These are phyloP conservation scores for Eudasyphora cyanicolor DNA, from an alignment of 2,888 invertebrate genomes.

Conservation along the genomic window DNA sequence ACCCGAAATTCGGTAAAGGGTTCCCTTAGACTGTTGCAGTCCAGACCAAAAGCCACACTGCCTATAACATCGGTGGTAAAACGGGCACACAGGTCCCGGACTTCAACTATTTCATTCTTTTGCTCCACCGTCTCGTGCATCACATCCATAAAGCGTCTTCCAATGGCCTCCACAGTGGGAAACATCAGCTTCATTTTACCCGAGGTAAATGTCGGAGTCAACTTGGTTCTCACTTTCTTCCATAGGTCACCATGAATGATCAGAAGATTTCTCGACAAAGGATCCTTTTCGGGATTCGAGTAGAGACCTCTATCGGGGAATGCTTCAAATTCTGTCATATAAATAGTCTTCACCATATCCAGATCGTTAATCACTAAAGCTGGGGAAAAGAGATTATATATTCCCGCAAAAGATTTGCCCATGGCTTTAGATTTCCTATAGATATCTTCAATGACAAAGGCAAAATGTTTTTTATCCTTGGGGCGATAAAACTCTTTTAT, in stretches of 20 bases:
- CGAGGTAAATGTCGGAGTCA: conserved; percentile 80
- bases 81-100: conserved; percentile 77
- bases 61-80: conserved; percentile 81
- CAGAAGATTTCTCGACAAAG: conserved; percentile 76
- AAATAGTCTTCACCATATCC: conserved; percentile 50
- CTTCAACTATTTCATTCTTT: conserved; percentile 70
- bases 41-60: conserved; percentile 79
- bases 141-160: conserved; percentile 62
- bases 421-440: background rate
- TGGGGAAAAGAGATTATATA: background rate
- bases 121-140: conserved; percentile 58
- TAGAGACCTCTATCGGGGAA: conserved; percentile 69
- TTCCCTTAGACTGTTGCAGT: conserved; percentile 78
- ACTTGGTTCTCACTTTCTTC: conserved; percentile 77
- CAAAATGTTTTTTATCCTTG: conserved; percentile 9
- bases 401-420: conserved; percentile 3
- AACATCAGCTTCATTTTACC: conserved; percentile 81
- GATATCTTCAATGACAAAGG: conserved; percentile 2
- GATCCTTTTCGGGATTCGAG: conserved; percentile 76
- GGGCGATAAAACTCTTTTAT: background rate
- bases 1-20: conserved; percentile 76
- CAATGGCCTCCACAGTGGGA: conserved; percentile 71
- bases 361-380: conserved; percentile 10
- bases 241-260: conserved; percentile 76
- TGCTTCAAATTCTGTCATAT: conserved; percentile 69